phyloP scores from a whole-genome alignment of 2,113 vertebrate species.

The Coracopsis vasa region DNA sequence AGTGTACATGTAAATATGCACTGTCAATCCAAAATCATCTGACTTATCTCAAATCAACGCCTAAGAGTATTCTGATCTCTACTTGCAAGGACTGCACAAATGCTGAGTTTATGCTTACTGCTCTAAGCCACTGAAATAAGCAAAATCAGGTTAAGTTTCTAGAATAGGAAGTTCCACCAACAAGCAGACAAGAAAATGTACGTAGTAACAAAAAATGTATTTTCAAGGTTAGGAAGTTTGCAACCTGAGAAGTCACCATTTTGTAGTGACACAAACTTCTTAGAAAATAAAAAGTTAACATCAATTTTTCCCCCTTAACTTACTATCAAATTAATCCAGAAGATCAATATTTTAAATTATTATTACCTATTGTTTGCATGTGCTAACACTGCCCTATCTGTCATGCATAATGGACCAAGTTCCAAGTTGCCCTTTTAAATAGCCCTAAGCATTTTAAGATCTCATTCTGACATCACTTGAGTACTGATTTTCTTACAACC shows the following conservation, averaged over 20 bases:
- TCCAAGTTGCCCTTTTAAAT: background rate
- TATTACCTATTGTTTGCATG: background rate
- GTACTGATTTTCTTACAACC: background rate
- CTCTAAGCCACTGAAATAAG: background rate
- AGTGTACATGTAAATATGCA: background rate
- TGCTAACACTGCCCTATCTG: background rate
- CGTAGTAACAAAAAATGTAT: rapidly evolving
- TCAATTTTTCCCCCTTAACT: rapidly evolving
- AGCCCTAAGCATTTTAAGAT: background rate
- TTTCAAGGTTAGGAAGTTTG: background rate
- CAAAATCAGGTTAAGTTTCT: background rate
- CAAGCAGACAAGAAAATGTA: background rate
- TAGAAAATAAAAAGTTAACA: background rate
- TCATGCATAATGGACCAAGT: background rate
- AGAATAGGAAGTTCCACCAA: background rate
- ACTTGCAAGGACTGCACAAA: background rate
- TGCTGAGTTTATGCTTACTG: background rate
- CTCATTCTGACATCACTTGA: background rate
- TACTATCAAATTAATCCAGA: background rate
- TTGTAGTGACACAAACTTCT: background rate
- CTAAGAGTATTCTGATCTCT: background rate
- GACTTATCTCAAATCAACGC: background rate
- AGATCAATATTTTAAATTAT: background rate
- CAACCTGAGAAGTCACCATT: background rate
- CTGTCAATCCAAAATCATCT: background rate